Evolutionary conservation across 1,140 invertebrate species (phyloP).

Genomic region (Laupala kohalensis): DNA sequence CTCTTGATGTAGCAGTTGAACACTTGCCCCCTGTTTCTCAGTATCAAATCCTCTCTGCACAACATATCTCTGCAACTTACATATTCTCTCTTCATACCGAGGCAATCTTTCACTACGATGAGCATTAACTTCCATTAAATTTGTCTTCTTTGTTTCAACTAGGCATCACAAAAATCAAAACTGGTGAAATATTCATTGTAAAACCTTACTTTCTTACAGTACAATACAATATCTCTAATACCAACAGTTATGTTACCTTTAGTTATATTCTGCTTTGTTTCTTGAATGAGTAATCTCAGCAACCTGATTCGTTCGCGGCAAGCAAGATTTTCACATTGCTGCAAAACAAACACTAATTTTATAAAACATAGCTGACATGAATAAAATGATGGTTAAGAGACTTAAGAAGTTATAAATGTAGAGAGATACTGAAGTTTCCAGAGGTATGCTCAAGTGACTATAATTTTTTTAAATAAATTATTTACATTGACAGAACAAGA

Average conservation of each 20-base stretch:
- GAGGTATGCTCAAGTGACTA: too few relatives aligned
- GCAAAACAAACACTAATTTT: slow-evolving; percentile 24
- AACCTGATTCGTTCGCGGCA: slow-evolving; percentile 46
- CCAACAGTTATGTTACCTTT: slow-evolving; percentile 30
- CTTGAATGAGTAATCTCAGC: slow-evolving; percentile 44
- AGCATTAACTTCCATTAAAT: slow-evolving; percentile 41
- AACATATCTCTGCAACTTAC: slow-evolving; percentile 42
- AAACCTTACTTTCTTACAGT: background rate
- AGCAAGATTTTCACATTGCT: slow-evolving; percentile 46
- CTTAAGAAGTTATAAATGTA: too few relatives aligned
- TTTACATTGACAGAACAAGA: too few relatives aligned
- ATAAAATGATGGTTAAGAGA: too few relatives aligned
- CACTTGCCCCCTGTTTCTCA: slow-evolving; percentile 33
- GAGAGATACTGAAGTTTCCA: too few relatives aligned
- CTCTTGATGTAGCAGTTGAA: slow-evolving; percentile 38
- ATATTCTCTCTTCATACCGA: slow-evolving; percentile 45
- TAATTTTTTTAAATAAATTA: too few relatives aligned
- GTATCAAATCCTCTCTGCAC: slow-evolving; percentile 35
- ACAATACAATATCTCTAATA: background rate
- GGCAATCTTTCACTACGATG: slow-evolving; percentile 37
- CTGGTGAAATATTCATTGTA: background rate
- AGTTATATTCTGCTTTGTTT: slow-evolving; percentile 43
- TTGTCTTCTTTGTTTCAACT: slow-evolving; percentile 33
- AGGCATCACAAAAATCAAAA: slow-evolving; percentile 15
- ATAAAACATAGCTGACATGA: too few relatives aligned